Conservation (phyloP, 2,797 vertebrate species). For the Falco concolor region DNA sequence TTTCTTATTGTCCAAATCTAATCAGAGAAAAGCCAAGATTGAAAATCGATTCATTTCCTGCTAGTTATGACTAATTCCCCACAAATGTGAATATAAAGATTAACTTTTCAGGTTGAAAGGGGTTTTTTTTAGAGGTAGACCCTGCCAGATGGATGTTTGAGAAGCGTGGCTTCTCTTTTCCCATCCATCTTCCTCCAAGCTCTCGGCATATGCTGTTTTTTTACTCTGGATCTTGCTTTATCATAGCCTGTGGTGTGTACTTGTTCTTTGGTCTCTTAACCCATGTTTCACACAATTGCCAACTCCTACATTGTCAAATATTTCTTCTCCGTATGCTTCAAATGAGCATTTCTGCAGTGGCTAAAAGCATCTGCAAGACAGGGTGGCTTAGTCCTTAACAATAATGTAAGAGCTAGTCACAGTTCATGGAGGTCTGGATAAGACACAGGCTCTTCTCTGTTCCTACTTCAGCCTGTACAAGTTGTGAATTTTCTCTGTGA, state of each 20-base stretch:
- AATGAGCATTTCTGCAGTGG: background rate
- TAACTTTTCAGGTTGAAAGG: constrained; percentile 29
- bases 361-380: background rate
- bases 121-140: constrained; percentile 3
- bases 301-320: background rate
- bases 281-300: background rate
- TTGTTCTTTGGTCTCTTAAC: background rate
- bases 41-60: constrained; percentile 72
- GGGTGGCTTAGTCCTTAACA: background rate
- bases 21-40: constrained; percentile 66
- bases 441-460: background rate
- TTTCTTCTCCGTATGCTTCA: background rate
- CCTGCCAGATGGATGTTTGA: background rate
- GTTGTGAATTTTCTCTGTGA: background rate
- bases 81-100: constrained; percentile 42
- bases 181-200: background rate
- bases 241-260: background rate
- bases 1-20: constrained; percentile 64
- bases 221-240: background rate
- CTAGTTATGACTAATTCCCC: constrained; percentile 55
- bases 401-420: background rate
- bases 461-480: background rate
- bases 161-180: background rate
- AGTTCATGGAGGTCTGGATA: background rate
- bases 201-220: background rate